A percentile compares a stretch with the other conserved stretches of the same genome.
Conservation (phyloP, 2,888 invertebrate genomes). For the Perizoma affinitatum region DNA sequence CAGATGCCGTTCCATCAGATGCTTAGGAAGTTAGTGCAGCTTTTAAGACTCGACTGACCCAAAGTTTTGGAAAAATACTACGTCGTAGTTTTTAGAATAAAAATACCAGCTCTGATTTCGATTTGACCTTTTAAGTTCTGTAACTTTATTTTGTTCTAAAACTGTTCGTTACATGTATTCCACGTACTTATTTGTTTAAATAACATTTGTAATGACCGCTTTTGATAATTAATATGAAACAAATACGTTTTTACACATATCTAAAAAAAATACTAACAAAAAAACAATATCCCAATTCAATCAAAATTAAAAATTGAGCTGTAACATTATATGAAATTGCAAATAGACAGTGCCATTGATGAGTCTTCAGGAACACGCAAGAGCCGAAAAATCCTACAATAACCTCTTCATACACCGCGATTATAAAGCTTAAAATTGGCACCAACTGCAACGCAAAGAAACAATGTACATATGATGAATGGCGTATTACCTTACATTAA, state of each 20-base stretch:
- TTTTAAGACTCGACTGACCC: constrained; percentile 45
- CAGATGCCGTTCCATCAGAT: constrained; percentile 62
- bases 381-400: constrained; percentile 66
- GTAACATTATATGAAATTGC: constrained; percentile 63
- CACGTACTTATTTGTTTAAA: no score
- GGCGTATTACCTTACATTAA: constrained; percentile 57
- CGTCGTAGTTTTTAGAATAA: constrained; percentile 41
- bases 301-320: constrained; percentile 50
- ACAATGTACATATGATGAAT: constrained; percentile 63
- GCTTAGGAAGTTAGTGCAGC: constrained; percentile 56
- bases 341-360: constrained; percentile 47
- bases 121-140: background rate
- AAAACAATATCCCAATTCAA: constrained; percentile 12
- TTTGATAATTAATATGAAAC: no score
- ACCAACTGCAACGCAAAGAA: constrained; percentile 63
- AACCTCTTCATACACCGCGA: constrained; percentile 76
- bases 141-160: background rate
- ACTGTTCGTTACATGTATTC: no score
- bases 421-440: constrained; percentile 70
- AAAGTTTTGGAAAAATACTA: constrained; percentile 39
- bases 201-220: no score
- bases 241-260: no score
- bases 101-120: background rate
- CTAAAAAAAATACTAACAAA: no score
- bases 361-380: constrained; percentile 34